phyloP scores from a whole-genome alignment of 1,140 invertebrate species.

The Piezodorus guildinii region DNA sequence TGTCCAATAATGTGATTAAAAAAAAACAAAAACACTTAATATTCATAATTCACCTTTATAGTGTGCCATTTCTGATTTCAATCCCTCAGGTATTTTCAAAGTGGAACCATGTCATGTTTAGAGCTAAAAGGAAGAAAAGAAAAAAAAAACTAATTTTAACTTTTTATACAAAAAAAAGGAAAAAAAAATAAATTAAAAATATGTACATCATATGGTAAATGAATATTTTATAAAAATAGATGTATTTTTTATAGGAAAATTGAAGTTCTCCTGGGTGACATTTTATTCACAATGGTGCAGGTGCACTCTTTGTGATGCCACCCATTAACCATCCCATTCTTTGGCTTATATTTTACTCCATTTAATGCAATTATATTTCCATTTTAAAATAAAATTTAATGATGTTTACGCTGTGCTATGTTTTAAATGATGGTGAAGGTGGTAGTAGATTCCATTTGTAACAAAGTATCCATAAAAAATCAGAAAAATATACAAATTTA shows the following conservation, averaged over 20 bases:
- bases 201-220: too few relatives aligned
- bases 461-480: constrained; percentile 15
- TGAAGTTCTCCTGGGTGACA: constrained; percentile 6
- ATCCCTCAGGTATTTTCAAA: too few relatives aligned
- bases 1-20: too few relatives aligned
- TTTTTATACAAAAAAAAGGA: too few relatives aligned
- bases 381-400: constrained; percentile 5
- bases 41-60: too few relatives aligned
- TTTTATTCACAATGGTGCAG: background rate
- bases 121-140: too few relatives aligned
- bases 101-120: too few relatives aligned
- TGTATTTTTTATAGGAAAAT: constrained; percentile 10
- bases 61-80: too few relatives aligned
- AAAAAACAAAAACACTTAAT: too few relatives aligned
- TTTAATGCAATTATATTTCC: constrained; percentile 9
- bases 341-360: constrained; percentile 11
- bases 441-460: constrained; percentile 15
- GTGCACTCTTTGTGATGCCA: constrained; percentile 9
- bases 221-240: background rate
- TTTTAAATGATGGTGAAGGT: constrained; percentile 15
- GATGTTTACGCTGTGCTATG: constrained; percentile 3
- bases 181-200: too few relatives aligned
- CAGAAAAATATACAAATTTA: constrained; percentile 6
- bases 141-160: too few relatives aligned
- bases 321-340: constrained; percentile 14